Evolutionary conservation across 2,888 invertebrate species (phyloP), one percentile per base, ranked within the genome.

Genomic region (Lochmaea capreae): DNA sequence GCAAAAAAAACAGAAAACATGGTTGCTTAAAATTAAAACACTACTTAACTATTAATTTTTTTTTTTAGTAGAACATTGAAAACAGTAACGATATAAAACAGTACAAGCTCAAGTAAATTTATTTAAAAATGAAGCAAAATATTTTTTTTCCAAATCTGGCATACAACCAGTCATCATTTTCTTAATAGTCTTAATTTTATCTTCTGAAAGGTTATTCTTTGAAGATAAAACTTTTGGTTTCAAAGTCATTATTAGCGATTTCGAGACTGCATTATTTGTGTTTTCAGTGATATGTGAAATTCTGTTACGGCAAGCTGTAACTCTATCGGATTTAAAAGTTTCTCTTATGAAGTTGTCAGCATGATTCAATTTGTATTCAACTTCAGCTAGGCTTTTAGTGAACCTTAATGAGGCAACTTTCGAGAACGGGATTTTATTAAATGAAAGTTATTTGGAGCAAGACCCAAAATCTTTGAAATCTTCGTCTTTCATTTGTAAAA

Each of bases 391-490:
- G 26, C 54, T 71, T 65, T 71, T 14, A 63, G 68, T 70, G 39
- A 76, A 76, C 42, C 49, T 65, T 57, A 73, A 46, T 26, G 76
- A 16, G 14, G 59, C 39, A 66, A 76, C 73, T 71, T 73, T 67
- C 1, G 72, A 49, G 49, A 72, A 72, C 33, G 73, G 65, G n/a
- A 72, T 72, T 49, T 57, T 67, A 72, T 67, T 67, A 49, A 49
- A 49, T 49, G 14, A 58, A 73, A 58, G 67, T 75, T 52, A 2
- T 58, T 65, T 70, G 62, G 71, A 42, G 54, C 74, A 74, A 59
- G 16, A 46, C 22, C 73, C 76, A 69, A 59, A 77, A 71, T 76
- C 59, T 72, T 65, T 75, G 33, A 75, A 75, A 61, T 76, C 76
- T 49, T 67, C 67, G 16, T 69, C 69, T 75, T 63, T 75, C 72